Percentiles rank a stretch among this genome's conserved stretches.
These are phyloP conservation scores for Pionites leucogaster DNA, from an alignment of 2,113 vertebrate species.

Conservation along the genomic window DNA sequence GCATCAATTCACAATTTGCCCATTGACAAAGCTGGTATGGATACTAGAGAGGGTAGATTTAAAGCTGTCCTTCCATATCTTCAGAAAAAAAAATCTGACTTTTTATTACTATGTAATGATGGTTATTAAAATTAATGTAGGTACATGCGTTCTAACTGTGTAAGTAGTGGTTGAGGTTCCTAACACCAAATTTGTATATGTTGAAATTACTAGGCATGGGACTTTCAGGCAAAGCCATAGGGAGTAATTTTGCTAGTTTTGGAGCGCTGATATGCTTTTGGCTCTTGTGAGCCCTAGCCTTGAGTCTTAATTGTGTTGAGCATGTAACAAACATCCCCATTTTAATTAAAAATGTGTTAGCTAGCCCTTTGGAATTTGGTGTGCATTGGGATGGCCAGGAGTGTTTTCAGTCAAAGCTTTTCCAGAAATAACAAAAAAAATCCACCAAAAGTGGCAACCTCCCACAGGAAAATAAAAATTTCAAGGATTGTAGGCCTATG, in stretches of 20 bases:
- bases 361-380: background rate
- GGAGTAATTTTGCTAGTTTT: background rate
- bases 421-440: background rate
- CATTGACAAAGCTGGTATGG: background rate
- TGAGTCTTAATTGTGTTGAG: background rate
- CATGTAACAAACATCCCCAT: background rate
- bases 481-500: fast-evolving
- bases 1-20: background rate
- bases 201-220: background rate
- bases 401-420: background rate
- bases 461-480: background rate
- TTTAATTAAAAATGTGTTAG: background rate
- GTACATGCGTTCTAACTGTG: fast-evolving
- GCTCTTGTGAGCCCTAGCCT: background rate
- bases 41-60: background rate
- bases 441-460: background rate
- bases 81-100: background rate
- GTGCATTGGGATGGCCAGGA: background rate
- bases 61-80: background rate
- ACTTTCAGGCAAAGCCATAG: background rate
- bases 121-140: background rate
- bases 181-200: background rate
- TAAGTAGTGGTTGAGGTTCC: background rate
- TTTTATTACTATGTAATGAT: background rate
- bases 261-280: fast-evolving